These are phyloP conservation scores for Rhizoglyphus robini DNA, from an alignment of 1,140 invertebrate species.

Conservation along the genomic window DNA sequence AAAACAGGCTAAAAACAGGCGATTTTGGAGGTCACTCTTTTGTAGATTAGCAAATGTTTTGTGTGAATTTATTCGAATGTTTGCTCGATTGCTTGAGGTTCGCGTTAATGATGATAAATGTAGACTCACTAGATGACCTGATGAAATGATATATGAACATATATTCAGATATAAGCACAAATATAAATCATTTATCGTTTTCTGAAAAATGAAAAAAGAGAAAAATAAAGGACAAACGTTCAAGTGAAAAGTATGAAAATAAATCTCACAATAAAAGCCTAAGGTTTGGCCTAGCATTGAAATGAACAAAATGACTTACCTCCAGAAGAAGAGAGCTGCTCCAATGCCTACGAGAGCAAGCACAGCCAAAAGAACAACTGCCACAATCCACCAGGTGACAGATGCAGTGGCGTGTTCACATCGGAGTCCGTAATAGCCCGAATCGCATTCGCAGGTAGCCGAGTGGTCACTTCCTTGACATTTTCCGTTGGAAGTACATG, in stretches of 20 bases:
- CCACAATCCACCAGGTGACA: background rate
- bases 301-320: background rate
- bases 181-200: background rate
- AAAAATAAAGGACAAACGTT: background rate
- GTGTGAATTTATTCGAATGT: background rate
- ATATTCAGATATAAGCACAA: background rate
- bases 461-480: background rate
- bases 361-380: background rate
- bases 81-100: background rate
- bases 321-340: background rate
- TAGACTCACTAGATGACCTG: background rate
- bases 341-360: background rate
- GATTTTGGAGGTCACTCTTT: too few relatives aligned
- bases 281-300: too few relatives aligned
- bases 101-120: background rate
- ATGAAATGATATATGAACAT: background rate
- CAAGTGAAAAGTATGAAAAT: background rate
- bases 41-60: background rate
- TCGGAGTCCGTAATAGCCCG: background rate
- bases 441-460: background rate
- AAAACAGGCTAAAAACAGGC: too few relatives aligned
- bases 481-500: background rate
- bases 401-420: background rate
- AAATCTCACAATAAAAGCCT: background rate
- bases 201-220: too few relatives aligned